Base-by-base conservation (phyloP, 2,797 vertebrate genomes). In the Percopsis omiscomaycus region DNA sequence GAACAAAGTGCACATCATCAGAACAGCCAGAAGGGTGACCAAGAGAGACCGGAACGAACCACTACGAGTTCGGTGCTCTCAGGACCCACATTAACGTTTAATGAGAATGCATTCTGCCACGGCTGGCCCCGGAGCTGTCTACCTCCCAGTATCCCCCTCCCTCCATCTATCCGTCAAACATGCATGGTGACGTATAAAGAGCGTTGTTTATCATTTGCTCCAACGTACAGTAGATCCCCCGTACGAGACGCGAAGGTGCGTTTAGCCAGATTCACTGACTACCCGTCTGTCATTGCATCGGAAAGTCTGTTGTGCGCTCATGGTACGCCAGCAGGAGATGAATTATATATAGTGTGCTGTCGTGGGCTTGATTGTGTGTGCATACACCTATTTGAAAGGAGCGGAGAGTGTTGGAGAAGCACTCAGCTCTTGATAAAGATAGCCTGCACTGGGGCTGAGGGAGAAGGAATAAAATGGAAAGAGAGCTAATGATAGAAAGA, bases 11-110 rank as follows among this genome's bases (percentile, higher is more conserved):
- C 5, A 5, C 8, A 37, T 37, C 32, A 37, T 37, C 32, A 37
- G 6, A 37, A 37, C 5, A 37, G 32, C 6, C 32, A 37, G 32
- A 37, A 53, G 52, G 59, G 46, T 12, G 49, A 71, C 58, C 27
- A 51, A 46, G 22, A 55, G 68, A 37, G 55, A 16, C 29, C 46
- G 69, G 32, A 59, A 61, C 56, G 69, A 75, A 71, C 45, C 37
- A 30, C 52, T 10, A 69, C 67, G 77, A 78, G 65, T 86, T 83
- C 81, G 84, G 71, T 83, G 78, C 79, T 84, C 71, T 78, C 82
- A 84, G 81, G 79, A 82, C 78, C 65, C 12, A 49, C 68, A 82
- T 91, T 73, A 87, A 92, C 82, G 56, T 87, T 92, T 82, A 84
- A 90, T 86, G 81, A 85, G 77, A 71, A 86, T 73, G 66, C 67